A percentile compares a stretch with the other conserved stretches of the same genome.
phyloP scores from a whole-genome alignment of 2,113 vertebrate genomes.

The Piprites chloris region DNA sequence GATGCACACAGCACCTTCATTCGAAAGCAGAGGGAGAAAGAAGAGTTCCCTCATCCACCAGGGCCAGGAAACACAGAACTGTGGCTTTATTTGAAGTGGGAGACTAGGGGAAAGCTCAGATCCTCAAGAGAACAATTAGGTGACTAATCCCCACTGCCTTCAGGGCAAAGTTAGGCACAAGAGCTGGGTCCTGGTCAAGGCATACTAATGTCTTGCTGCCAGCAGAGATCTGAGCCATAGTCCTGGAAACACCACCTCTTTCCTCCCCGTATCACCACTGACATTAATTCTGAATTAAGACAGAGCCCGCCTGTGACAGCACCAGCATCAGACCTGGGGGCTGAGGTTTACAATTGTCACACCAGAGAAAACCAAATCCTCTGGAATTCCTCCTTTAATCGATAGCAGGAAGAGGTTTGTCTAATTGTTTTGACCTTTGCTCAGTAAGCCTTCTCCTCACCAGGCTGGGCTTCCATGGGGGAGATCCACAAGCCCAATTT shows the following conservation, averaged over 20 bases:
- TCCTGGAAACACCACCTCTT: background rate
- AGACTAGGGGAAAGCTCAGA: background rate
- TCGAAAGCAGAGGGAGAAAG: background rate
- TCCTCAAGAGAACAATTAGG: background rate
- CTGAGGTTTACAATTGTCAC: background rate
- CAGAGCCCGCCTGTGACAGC: background rate
- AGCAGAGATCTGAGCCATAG: background rate
- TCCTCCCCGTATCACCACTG: rapidly evolving
- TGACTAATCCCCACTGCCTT: background rate
- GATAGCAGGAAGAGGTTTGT: background rate
- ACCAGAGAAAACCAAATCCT: background rate
- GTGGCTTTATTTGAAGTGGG: background rate
- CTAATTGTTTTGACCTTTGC: background rate
- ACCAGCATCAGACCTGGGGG: rapidly evolving
- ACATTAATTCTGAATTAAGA: background rate
- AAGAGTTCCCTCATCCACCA: background rate
- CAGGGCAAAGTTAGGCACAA: background rate
- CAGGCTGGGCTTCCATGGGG: background rate
- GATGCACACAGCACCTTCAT: rapidly evolving
- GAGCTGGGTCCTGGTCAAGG: background rate
- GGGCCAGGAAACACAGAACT: rapidly evolving
- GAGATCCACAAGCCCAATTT: background rate
- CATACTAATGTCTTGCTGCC: background rate
- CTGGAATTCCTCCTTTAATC: background rate
- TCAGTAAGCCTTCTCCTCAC: background rate